Base-by-base conservation (phyloP, 2,888 invertebrate genomes). In the Dioctria linearis region DNA sequence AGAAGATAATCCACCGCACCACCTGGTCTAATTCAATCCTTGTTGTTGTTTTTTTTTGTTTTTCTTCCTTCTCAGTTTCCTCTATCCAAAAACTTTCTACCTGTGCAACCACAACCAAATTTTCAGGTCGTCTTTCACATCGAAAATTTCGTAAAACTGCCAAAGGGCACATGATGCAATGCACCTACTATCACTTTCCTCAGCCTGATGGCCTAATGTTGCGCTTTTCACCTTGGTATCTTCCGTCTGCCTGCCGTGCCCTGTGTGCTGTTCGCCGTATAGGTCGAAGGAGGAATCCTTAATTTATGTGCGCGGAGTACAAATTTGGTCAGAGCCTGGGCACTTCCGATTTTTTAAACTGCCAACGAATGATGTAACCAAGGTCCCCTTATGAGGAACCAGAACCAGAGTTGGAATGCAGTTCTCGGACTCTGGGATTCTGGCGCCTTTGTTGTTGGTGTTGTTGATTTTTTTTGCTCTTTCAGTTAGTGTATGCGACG, bases 321-420 rank as follows among this genome's bases (percentile, higher is more conserved):
- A 73, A 73, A 73, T 73, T 73, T 73, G 59, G 73, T 57, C 59
- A 73, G 73, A 42, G 59, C 59, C 40, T 54, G 73, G 59, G 57
- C 73, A 73, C 59, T 73, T 73, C 73, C 59, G 59, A 59, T 57
- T 73, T 73, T 73, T 71, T 73, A n/a, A 1, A 42, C 54, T 59
- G 73, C 59, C 57, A n/a, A 8, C 73, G 59, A 57, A 51, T 73
- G 73, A 59, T 59, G 73, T 73, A 73, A 73, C 43, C 59, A 42
- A 59, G 59, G 73, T 59, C 73, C 73, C 57, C 73, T 73, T 57
- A 57, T 57, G 73, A 73, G 73, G 73, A 73, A 42, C 73, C 57
- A n/a, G 25, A 25, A 25, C 25, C 25, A 25, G 25, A 25, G 25
- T 25, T 25, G 57, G 73, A 73, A 73, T 73, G 73, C 73, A 57